phyloP scores from a whole-genome alignment of 2,113 vertebrate genomes.

The Ondatra zibethicus region DNA sequence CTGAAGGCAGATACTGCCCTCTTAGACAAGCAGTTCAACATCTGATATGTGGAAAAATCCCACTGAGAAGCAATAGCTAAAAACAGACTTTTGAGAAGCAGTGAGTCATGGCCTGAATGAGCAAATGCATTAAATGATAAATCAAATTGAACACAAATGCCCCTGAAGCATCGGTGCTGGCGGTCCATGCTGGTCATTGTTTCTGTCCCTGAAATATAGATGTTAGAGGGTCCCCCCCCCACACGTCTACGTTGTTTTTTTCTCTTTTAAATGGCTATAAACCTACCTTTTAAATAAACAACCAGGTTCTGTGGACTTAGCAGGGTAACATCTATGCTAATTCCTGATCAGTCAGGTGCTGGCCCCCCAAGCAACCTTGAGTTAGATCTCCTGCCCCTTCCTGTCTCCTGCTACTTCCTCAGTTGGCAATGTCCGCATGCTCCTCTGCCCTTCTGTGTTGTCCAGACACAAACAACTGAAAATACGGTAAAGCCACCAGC shows the following conservation, averaged over 20 bases:
- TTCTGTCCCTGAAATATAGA: background rate
- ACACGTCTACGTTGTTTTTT: background rate
- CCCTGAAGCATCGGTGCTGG: background rate
- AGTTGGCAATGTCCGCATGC: background rate
- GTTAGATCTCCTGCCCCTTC: background rate
- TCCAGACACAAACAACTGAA: background rate
- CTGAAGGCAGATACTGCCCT: slow-evolving; percentile 16
- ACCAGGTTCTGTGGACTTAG: slow-evolving; percentile 28
- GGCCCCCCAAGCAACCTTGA: slow-evolving; percentile 63
- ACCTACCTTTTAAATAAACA: slow-evolving; percentile 36
- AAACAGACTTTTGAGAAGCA: slow-evolving; percentile 74
- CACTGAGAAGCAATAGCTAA: slow-evolving; percentile 71
- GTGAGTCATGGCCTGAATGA: slow-evolving; percentile 63
- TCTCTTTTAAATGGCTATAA: slow-evolving; percentile 31
- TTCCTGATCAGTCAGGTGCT: slow-evolving; percentile 66
- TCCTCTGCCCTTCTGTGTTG: background rate
- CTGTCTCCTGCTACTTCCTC: slow-evolving; percentile 37
- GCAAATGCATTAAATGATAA: slow-evolving; percentile 64
- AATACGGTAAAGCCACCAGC: background rate
- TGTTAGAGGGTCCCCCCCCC: background rate
- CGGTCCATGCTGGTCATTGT: too few relatives aligned
- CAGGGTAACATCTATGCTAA: slow-evolving; percentile 55
- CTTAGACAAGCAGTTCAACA: slow-evolving; percentile 27
- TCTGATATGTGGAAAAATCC: slow-evolving; percentile 78
- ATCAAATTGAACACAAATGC: slow-evolving; percentile 52